phyloP scores from a whole-genome alignment of 1,140 invertebrate species.

The Drosophila gunungcola region DNA sequence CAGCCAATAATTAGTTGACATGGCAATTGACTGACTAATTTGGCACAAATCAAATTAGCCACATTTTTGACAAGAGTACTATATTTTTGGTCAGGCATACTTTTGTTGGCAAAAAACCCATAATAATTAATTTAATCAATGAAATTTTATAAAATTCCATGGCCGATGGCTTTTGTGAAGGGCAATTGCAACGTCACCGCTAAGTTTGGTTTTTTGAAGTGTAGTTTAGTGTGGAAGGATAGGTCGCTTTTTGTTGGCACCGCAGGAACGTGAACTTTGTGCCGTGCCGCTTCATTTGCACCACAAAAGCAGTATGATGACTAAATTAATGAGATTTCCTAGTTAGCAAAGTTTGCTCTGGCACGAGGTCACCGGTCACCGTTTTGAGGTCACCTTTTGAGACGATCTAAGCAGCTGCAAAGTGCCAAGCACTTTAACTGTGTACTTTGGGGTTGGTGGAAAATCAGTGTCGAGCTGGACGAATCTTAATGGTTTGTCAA shows the following conservation, averaged over 20 bases:
- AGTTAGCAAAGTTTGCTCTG: slow-evolving; percentile 40
- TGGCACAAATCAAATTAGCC: background rate
- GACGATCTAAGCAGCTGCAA: slow-evolving; percentile 42
- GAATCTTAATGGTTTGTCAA: slow-evolving; percentile 31
- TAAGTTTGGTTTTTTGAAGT: background rate
- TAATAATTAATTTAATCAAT: background rate
- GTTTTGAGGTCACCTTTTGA: slow-evolving; percentile 34
- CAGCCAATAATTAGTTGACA: background rate
- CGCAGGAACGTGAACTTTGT: slow-evolving; percentile 69
- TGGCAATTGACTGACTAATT: background rate
- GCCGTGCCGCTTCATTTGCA: slow-evolving; percentile 71
- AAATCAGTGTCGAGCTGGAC: slow-evolving; percentile 7
- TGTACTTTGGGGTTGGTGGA: slow-evolving; percentile 28
- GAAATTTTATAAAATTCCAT: background rate
- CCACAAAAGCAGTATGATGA: slow-evolving; percentile 49
- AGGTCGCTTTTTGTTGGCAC: slow-evolving; percentile 39
- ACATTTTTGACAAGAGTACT: background rate
- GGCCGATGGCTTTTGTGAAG: too few relatives aligned
- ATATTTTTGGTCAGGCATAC: background rate
- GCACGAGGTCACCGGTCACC: slow-evolving; percentile 28
- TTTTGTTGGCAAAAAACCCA: background rate
- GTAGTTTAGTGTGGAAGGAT: slow-evolving; percentile 27
- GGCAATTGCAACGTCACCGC: too few relatives aligned
- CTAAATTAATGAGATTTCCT: slow-evolving; percentile 75
- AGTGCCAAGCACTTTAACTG: slow-evolving; percentile 32